These are phyloP conservation scores for Holacanthus passer DNA, from an alignment of 2,113 vertebrate genomes.

Conservation along the genomic window DNA sequence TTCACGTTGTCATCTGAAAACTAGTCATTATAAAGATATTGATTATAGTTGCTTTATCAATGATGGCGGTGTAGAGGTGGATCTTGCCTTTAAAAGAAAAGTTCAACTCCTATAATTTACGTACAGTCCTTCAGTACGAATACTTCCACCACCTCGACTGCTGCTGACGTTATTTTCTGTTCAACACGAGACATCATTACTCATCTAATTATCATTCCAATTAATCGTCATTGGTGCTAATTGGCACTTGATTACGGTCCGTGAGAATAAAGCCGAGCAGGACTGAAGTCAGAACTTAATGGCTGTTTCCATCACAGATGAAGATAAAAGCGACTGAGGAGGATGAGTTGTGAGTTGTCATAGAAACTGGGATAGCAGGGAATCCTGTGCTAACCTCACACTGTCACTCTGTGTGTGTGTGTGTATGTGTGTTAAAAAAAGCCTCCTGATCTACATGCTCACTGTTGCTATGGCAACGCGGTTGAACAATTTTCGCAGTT, in stretches of 20 bases:
- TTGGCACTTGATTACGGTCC: slow-evolving; percentile 31
- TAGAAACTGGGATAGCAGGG: slow-evolving; percentile 81
- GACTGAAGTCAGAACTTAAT: slow-evolving; percentile 47
- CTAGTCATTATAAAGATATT: background rate
- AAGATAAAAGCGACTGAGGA: slow-evolving; percentile 40
- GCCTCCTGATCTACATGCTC: slow-evolving; percentile 70
- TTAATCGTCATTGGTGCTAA: slow-evolving; percentile 39
- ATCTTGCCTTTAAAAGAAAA: too few species aligned
- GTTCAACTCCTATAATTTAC: background rate
- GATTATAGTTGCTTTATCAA: background rate
- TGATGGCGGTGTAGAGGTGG: background rate
- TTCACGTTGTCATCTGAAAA: background rate
- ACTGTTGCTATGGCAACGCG: slow-evolving; percentile 75
- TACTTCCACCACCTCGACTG: background rate
- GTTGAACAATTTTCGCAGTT: slow-evolving; percentile 68
- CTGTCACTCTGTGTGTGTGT: slow-evolving; percentile 65
- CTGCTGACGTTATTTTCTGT: background rate
- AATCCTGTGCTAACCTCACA: slow-evolving; percentile 81
- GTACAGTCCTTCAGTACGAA: background rate
- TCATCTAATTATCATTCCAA: slow-evolving; percentile 41
- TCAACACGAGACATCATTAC: background rate
- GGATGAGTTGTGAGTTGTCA: slow-evolving; percentile 76
- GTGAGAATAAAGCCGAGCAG: slow-evolving; percentile 9
- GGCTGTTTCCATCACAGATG: slow-evolving; percentile 47
- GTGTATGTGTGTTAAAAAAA: slow-evolving; percentile 69